phyloP scores from a whole-genome alignment of 2,888 invertebrate genomes.

The Thalpophila matura region DNA sequence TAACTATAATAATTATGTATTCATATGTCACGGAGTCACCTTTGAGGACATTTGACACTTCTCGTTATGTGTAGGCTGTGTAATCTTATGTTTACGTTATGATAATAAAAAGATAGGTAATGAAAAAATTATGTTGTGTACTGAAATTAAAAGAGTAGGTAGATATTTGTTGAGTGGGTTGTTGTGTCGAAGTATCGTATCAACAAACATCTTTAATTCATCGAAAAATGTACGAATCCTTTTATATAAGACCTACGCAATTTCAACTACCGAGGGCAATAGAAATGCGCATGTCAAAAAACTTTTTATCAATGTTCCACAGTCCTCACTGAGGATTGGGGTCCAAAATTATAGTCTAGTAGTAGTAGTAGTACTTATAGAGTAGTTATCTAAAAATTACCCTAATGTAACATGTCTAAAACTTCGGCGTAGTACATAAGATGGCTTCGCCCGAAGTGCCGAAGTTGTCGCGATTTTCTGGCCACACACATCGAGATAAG shows the following conservation, averaged over 20 bases:
- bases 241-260: constrained; percentile 12
- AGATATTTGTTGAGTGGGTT: too few species aligned
- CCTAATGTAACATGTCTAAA: too few species aligned
- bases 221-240: constrained; percentile 14
- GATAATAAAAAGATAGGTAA: not conserved
- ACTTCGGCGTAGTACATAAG: too few species aligned
- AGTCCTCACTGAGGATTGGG: not conserved
- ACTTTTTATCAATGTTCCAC: constrained; percentile 9
- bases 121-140: not conserved
- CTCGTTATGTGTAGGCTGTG: not conserved
- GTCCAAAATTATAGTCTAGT: too few species aligned
- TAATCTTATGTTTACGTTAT: too few species aligned
- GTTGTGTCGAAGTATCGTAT: too few species aligned
- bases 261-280: not conserved
- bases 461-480: too few species aligned
- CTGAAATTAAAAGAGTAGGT: not conserved
- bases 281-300: constrained; percentile 38
- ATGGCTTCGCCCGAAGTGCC: too few species aligned
- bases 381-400: too few species aligned
- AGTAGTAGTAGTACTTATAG: too few species aligned
- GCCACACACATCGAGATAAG: too few species aligned
- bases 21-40: constrained; percentile 30
- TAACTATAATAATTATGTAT: constrained; percentile 5
- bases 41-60: constrained; percentile 22
- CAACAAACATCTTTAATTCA: constrained; percentile 16